phyloP scores from a whole-genome alignment of 2,888 invertebrate species.

The Lamproptera curius region DNA sequence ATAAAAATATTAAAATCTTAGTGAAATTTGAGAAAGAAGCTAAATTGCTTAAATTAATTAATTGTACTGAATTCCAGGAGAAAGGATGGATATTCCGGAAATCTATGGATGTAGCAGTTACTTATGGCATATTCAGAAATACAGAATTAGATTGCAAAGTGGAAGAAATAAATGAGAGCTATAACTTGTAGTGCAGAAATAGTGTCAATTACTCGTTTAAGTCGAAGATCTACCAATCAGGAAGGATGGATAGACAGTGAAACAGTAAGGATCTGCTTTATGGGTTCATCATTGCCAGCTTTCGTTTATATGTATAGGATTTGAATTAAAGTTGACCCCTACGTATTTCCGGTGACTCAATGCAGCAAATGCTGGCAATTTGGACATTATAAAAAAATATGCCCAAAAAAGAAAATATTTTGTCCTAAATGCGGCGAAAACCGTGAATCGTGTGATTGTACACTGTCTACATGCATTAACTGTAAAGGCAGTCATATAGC shows the following conservation, averaged over 20 bases:
- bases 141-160: no score
- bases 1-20: no score
- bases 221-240: no score
- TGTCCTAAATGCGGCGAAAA: conserved; percentile 25
- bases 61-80: no score
- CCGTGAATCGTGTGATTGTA: conserved; percentile 27
- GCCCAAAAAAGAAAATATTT: conserved; percentile 20
- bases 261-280: background rate
- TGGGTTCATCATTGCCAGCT: background rate
- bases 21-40: no score
- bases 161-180: no score
- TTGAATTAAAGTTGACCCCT: background rate
- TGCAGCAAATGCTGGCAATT: background rate
- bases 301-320: background rate
- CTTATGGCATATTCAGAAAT: no score
- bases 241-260: background rate
- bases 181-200: no score
- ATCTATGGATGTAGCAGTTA: no score
- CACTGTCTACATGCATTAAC: conserved; percentile 22
- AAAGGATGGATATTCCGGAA: no score
- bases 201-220: no score
- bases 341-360: background rate
- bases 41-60: no score
- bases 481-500: conserved; percentile 27
- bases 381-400: conserved; percentile 1